Evolutionary conservation across 2,888 invertebrate species (phyloP).

Genomic region (Nephrotoma guestfalica): DNA sequence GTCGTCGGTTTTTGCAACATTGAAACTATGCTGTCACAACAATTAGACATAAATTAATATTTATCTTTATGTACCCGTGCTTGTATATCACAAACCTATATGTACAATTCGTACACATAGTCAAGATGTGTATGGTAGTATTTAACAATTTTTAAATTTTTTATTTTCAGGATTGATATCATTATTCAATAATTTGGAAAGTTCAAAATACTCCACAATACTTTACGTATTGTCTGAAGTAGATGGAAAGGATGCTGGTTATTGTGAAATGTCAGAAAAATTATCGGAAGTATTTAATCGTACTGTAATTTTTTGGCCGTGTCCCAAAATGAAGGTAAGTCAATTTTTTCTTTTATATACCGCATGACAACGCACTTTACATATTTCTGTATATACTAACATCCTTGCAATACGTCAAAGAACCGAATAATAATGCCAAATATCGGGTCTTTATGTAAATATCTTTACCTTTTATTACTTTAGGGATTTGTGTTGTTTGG

Average conservation of each 20-base stretch:
- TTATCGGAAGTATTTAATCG: slow-evolving; percentile 28
- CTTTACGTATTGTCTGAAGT: background rate
- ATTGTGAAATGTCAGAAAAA: slow-evolving; percentile 27
- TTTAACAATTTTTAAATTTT: slow-evolving; percentile 5
- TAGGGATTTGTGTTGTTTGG: background rate
- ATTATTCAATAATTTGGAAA: slow-evolving; percentile 29
- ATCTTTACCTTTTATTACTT: background rate
- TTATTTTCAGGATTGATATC: slow-evolving; percentile 26
- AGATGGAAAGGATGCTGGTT: slow-evolving; percentile 1
- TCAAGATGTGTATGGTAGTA: background rate
- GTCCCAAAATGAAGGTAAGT: slow-evolving; percentile 32
- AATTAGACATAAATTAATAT: background rate
- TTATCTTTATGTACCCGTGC: background rate
- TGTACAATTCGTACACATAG: too few relatives aligned
- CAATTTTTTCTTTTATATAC: background rate
- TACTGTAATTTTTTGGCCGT: slow-evolving; percentile 30
- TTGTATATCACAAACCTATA: background rate
- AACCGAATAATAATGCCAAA: background rate
- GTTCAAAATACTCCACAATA: slow-evolving; percentile 28
- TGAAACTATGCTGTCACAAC: background rate
- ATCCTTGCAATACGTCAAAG: background rate
- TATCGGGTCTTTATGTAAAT: background rate
- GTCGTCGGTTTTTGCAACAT: background rate
- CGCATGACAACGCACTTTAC: too few relatives aligned
- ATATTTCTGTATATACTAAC: too few relatives aligned